Evolutionary conservation across 2,797 vertebrate species (phyloP), one percentile per base, ranked within the genome.

Genomic region (Botia kubotai): DNA sequence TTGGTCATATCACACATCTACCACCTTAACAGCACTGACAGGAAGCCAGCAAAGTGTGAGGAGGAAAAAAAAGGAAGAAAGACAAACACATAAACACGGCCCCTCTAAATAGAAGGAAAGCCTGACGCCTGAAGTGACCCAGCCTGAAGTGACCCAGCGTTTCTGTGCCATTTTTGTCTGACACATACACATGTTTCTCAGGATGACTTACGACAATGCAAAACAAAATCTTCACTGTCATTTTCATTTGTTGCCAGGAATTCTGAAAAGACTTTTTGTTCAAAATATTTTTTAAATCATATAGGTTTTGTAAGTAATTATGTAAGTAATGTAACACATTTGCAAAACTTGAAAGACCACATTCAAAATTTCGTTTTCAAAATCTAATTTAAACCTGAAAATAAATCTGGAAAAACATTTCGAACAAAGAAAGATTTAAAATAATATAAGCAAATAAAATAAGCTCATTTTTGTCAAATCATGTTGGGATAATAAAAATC

Each of bases 1-100:
- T 98, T 96, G 97, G 96, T 95, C 95, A 94, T 95, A 97, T 98
- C 97, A 98, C 89, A 94, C 94, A 94, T 96, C 95, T 87, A 87
- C 95, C 92, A 91, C 92, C 94, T 94, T 96, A 97, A 93, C 83
- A 0, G 92, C 83, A 52, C 89, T 97, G 97, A 98, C 97, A 97
- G 96, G 94, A 91, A 90, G 92, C 92, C 90, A 82, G 81, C 81
- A 87, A 90, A 90, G 92, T 90, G 91, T 88, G 88, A 85, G 91
- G 89, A 86, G 87, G 87, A 6, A 58, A 75, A 67, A 83, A 72
- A 72, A 39, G 36, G 36, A 4, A 39, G 36, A 39, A 39, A 75
- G 72, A 78, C 75, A 80, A 77, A 78, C 69, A 72, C 70, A 73
- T 69, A 73, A 76, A 78, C 75, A 75, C 6, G 4, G 60, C 26